Conservation (phyloP, 30 jellyfish, hydroid and myxozoan genomes). For the Hydractinia echinata region DNA sequence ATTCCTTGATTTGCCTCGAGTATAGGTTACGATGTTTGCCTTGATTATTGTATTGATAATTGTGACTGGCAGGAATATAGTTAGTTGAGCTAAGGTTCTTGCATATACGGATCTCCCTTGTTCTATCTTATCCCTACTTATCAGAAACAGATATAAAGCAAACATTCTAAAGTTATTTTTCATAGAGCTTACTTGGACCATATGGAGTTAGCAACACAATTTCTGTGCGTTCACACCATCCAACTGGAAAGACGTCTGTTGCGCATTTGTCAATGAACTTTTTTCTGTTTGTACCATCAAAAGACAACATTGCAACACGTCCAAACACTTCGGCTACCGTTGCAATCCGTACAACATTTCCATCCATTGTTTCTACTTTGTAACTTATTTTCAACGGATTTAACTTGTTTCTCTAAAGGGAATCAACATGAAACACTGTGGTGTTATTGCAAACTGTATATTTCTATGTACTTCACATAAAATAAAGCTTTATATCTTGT, state of each 20-base stretch:
- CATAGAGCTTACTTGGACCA: slow-evolving; percentile 57
- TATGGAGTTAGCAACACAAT: slow-evolving; percentile 67
- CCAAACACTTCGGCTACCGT: slow-evolving; percentile 91
- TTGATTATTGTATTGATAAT: too few species aligned
- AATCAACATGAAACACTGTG: not conserved
- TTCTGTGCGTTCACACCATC: slow-evolving; percentile 83
- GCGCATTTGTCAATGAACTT: slow-evolving; percentile 72
- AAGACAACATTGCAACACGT: slow-evolving; percentile 53
- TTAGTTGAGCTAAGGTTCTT: too few species aligned
- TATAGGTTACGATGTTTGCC: too few species aligned
- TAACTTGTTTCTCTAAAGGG: slow-evolving; percentile 47
- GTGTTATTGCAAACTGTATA: too few species aligned
- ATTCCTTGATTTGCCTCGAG: too few species aligned
- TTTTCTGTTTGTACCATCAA: slow-evolving; percentile 68
- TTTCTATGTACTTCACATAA: too few species aligned
- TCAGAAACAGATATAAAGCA: too few species aligned
- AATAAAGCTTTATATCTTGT: too few species aligned
- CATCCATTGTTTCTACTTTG: slow-evolving; percentile 86
- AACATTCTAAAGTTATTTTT: too few species aligned
- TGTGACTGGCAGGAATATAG: too few species aligned
- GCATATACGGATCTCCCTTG: too few species aligned
- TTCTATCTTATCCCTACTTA: too few species aligned
- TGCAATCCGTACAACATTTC: slow-evolving; percentile 57
- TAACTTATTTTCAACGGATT: slow-evolving; percentile 60
- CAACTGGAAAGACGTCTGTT: slow-evolving; percentile 69